Evolutionary conservation across 2,888 invertebrate species (phyloP), one percentile per base, ranked within the genome.

Genomic region (Chrysolina oricalcia): DNA sequence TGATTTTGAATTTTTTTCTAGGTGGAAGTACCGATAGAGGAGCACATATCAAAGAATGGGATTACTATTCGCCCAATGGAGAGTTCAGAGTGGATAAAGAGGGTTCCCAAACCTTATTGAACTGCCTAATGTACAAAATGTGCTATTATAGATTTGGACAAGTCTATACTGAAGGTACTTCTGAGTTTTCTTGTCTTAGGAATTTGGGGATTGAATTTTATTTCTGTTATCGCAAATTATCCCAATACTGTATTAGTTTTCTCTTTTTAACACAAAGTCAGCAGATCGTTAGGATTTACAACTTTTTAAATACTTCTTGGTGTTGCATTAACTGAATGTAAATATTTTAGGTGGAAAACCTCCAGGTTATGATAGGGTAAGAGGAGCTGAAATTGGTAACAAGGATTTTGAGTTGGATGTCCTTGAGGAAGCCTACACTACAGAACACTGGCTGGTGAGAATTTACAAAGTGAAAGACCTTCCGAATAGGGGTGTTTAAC

Each of bases 111-210:
- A 94, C 95, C 19, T 91, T 99, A 82, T 93, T 98, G 83, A 98
- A 99, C 90, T 98, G 97, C 86, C 93, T 99, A 78, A 99, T 99
- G 99, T 99, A 99, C 91, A 99, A 99, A 91, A 96, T 99, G 96
- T 98, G 98, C 90, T 99, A 99, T 89, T 98, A 99, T 90, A 93
- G 97, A 86, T 99, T 99, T 88, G 98, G 98, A 0, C 95, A 96
- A 85, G 96, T 98, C 77, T 98, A 97, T 88, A 98, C 98, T 0
- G 98, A 98, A 91, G 96, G 96, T 87, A 66, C 23, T 50, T 9
- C 9, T 13, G 15, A 53, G n/a, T 68, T 23, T 46, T n/a, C 21
- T 48, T 50, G 17, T 15, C 8, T 21, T 8, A 19, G 6, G 35
- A 35, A 35, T 8, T 35, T 35, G 3, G 8, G 35, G 5, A 35